These are phyloP conservation scores for Trissolcus brochymenae DNA, from an alignment of 2,888 invertebrate species.

Conservation along the genomic window DNA sequence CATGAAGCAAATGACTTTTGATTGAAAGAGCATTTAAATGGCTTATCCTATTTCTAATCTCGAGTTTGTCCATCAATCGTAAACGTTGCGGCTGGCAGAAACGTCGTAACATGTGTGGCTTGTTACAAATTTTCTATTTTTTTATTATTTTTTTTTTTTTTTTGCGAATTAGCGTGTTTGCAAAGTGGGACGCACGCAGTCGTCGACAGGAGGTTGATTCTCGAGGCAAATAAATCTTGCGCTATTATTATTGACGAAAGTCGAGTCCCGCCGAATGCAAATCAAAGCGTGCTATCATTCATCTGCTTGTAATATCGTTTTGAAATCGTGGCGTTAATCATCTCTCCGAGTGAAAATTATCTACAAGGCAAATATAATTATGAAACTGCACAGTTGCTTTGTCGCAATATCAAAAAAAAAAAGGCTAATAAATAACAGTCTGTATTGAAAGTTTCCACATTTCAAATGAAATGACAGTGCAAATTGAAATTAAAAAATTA, in stretches of 20 bases:
- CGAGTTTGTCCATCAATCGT: constrained; percentile 11
- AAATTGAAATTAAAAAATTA: neutral
- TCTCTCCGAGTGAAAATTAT: constrained; percentile 10
- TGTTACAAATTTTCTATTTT: no score
- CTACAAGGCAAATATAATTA: constrained; percentile 18
- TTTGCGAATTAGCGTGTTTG: constrained; percentile 37
- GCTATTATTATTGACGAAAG: constrained; percentile 36
- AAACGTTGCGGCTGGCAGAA: constrained; percentile 20
- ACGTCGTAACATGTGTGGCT: constrained; percentile 34
- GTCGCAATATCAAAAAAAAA: constrained; percentile 18
- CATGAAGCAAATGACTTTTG: neutral
- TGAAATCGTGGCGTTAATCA: constrained; percentile 3
- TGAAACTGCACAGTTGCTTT: constrained; percentile 1
- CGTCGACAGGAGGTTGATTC: constrained; percentile 13
- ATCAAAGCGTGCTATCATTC: constrained; percentile 11
- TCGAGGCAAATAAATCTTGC: constrained; percentile 31
- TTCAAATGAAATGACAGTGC: constrained; percentile 7
- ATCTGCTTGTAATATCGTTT: neutral
- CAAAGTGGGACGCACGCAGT: constrained; percentile 46
- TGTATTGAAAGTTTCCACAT: constrained; percentile 3
- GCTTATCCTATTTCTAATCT: constrained; percentile 21
- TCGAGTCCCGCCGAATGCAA: constrained; percentile 10
- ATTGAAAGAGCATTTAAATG: constrained; percentile 12
- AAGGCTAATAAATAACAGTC: constrained; percentile 21
- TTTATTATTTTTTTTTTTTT: no score